A percentile compares a stretch with the other conserved stretches of the same genome.
These are phyloP conservation scores for Zoanthus gigantus DNA, from an alignment of 92 coral and sea anemone genomes.

Conservation along the genomic window DNA sequence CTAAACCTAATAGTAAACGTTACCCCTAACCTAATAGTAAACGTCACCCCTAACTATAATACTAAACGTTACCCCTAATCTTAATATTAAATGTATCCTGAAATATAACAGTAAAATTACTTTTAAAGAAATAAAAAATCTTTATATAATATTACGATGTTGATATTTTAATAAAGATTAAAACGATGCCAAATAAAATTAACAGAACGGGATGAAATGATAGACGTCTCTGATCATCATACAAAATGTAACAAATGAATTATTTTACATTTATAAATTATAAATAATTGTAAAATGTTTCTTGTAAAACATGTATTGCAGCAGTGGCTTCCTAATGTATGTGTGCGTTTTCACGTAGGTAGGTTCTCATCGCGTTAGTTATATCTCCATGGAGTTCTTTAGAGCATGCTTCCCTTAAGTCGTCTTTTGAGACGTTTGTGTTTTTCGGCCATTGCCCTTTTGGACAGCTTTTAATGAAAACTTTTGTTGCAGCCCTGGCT, in stretches of 20 bases:
- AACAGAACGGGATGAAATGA: not conserved
- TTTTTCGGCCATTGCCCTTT: constrained; percentile 11
- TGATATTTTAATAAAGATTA: too few relatives aligned
- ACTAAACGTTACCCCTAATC: not conserved
- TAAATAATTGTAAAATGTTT: not conserved
- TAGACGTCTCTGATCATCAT: not conserved
- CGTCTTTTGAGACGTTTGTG: not conserved
- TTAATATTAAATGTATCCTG: not conserved
- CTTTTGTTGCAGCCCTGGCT: not conserved
- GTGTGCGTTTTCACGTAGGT: not conserved
- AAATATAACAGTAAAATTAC: too few relatives aligned
- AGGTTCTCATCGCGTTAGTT: not conserved
- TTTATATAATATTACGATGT: not conserved
- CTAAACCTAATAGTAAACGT: too few relatives aligned
- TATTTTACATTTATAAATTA: not conserved
- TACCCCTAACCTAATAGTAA: too few relatives aligned
- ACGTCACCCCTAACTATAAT: not conserved
- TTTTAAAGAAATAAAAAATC: too few relatives aligned
- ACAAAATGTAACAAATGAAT: not conserved
- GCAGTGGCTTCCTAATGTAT: not conserved
- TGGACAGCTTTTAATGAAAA: constrained; percentile 15
- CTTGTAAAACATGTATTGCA: not conserved
- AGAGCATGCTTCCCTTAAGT: not conserved
- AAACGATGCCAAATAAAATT: not conserved
- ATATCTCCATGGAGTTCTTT: constrained; percentile 11